phyloP scores from a whole-genome alignment of 2,113 vertebrate genomes.

The Alethe castanea region DNA sequence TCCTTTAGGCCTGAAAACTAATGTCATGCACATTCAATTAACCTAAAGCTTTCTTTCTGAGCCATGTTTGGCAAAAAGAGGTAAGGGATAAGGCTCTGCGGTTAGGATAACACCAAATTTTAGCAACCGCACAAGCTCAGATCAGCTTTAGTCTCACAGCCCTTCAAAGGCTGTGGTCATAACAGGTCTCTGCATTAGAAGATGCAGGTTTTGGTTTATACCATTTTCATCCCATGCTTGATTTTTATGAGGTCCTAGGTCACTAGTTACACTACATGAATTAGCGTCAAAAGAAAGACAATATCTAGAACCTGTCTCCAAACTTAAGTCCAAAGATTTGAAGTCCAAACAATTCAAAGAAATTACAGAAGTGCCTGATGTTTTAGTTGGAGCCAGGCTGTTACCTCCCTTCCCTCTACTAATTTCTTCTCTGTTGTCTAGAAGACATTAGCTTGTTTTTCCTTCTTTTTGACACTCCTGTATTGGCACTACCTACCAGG shows the following conservation, averaged over 20 bases:
- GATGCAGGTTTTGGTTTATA: not conserved
- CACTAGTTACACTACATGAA: not conserved
- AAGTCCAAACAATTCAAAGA: not conserved
- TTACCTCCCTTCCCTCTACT: not conserved
- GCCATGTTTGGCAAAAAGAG: not conserved
- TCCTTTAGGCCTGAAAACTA: not conserved
- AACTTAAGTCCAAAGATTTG: not conserved
- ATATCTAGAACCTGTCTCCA: not conserved
- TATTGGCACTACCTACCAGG: rapidly evolving
- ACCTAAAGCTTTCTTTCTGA: not conserved
- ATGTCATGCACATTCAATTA: not conserved
- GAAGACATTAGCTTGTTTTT: not conserved
- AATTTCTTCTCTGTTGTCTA: not conserved
- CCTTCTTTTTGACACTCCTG: not conserved
- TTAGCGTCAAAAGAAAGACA: not conserved
- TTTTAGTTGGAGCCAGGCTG: not conserved
- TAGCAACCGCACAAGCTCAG: not conserved
- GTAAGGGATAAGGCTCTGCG: not conserved
- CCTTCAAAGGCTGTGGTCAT: not conserved
- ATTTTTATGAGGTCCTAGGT: not conserved
- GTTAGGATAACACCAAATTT: not conserved
- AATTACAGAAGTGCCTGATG: not conserved
- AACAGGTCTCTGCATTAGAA: not conserved
- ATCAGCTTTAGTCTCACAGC: not conserved
- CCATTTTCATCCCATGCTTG: not conserved